Evolutionary conservation across 1,140 invertebrate genomes (phyloP).

Genomic region (Chionoecetes opilio): DNA sequence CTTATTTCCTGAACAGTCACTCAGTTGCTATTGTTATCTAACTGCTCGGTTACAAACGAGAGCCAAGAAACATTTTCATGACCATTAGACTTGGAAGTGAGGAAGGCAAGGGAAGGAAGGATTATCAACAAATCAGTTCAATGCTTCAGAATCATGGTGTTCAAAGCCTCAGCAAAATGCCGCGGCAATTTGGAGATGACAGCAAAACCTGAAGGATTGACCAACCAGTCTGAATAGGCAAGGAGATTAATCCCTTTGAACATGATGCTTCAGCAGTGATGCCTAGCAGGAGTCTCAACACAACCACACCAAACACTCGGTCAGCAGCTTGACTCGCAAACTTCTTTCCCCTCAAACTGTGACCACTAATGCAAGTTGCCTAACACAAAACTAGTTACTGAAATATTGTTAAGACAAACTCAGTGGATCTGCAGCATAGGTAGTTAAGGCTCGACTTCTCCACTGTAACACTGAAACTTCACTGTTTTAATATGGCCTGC

Average conservation of each 20-base stretch:
- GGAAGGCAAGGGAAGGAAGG: conserved; percentile 48
- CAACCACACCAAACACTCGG: conserved; percentile 73
- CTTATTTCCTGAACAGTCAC: conserved; percentile 73
- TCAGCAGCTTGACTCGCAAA: conserved; percentile 58
- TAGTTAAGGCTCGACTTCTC: conserved; percentile 56
- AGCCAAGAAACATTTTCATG: conserved; percentile 66
- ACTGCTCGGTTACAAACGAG: conserved; percentile 43
- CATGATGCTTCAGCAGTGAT: conserved; percentile 57
- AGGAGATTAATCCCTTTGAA: conserved; percentile 50
- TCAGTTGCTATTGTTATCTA: conserved; percentile 72
- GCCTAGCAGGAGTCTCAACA: conserved; percentile 57
- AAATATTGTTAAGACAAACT: conserved; percentile 63
- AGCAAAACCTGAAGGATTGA: conserved; percentile 51
- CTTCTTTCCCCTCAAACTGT: conserved; percentile 61
- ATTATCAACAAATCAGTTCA: conserved; percentile 68
- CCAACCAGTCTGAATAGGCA: conserved; percentile 43
- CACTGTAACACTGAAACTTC: conserved; percentile 64
- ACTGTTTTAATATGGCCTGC: conserved; percentile 39
- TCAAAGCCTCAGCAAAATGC: conserved; percentile 44
- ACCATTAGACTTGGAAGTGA: conserved; percentile 47
- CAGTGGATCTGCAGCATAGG: conserved; percentile 68
- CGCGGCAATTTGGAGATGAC: conserved; percentile 63
- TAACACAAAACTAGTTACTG: conserved; percentile 65
- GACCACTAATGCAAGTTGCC: conserved; percentile 65
- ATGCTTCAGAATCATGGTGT: conserved; percentile 62